Base-by-base conservation (phyloP, 23 tunicate species). In the Diplosoma virens region DNA sequence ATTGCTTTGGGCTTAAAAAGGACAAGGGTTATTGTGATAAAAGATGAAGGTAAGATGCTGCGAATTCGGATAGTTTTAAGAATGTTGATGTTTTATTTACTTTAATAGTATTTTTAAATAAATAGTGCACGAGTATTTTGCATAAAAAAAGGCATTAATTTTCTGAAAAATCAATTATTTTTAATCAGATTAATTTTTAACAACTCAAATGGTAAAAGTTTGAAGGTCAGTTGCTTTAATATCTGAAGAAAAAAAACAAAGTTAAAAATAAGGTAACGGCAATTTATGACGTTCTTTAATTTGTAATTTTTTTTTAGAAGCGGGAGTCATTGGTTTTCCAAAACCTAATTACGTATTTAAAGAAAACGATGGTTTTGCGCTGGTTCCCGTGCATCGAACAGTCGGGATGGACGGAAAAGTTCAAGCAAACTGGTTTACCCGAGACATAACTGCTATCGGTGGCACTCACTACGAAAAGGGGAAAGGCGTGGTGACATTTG, bases 311-410 rank as follows among this genome's bases (percentile, higher is more conserved):
- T 25, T 37, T 68, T 33, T 76, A 92, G 99, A 95, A 33, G 84
- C 93, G 33, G 99, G 99, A 0, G 69, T 86, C 29, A 84, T 95
- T 46, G 99, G 99, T 17, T 95, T 95, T 47, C 96, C 99, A 17
- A 95, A 95, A 72, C 99, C 99, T 18, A 89, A 83, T 70, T 95
- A 84, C 82, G 99, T 95, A 16, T 95, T 89, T 89, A 95, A 95
- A 73, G 99, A 95, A 46, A 90, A 91, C 59, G 99, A 95, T 66
- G 88, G 94, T 25, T 48, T 65, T 22, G 93, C 99, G 1, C 60
- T 84, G 30, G 78, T 95, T 30, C 99, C 99, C 0, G 84, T 95
- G 64, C 99, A 88, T 69, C 79, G 99, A 6, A 90, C 99, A 14
- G 84, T 89, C 4, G 99, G 99, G 2, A 95, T 86, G 92, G 99